Conservation (phyloP, 35 echinoderm and acorn worm genomes). For the Apostichopus californicus region DNA sequence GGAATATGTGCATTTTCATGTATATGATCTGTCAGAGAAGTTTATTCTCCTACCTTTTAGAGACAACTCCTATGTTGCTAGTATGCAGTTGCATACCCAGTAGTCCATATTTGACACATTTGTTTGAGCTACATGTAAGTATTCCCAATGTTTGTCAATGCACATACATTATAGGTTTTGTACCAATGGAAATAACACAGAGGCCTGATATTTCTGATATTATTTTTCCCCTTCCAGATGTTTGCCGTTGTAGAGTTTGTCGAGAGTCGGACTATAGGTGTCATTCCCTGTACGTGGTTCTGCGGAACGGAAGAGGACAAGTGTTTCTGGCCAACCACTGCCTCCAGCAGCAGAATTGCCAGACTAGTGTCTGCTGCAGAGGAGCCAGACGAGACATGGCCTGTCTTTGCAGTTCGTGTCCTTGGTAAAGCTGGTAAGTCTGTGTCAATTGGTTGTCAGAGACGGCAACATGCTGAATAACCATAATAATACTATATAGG, state of each 20-base stretch:
- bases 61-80: neutral
- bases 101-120: neutral
- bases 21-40: constrained; percentile 12
- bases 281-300: neutral
- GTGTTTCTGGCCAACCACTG: constrained; percentile 9
- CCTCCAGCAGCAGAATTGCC: neutral
- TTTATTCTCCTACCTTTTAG: constrained; percentile 9
- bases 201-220: too few species aligned
- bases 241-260: constrained; percentile 46
- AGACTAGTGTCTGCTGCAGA: neutral
- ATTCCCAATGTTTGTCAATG: neutral
- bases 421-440: constrained; percentile 35
- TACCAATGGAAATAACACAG: neutral
- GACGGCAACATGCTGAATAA: too few species aligned
- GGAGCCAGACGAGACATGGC: neutral
- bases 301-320: neutral
- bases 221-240: neutral
- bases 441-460: too few species aligned
- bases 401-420: neutral
- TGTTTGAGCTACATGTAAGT: neutral
- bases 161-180: neutral
- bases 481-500: too few species aligned
- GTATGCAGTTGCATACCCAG: neutral
- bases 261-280: neutral
- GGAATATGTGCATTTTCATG: neutral